Percentiles rank a stretch among this genome's conserved stretches.
These are phyloP conservation scores for Bombus soroeensis DNA, from an alignment of 1,140 invertebrate genomes.

Conservation along the genomic window DNA sequence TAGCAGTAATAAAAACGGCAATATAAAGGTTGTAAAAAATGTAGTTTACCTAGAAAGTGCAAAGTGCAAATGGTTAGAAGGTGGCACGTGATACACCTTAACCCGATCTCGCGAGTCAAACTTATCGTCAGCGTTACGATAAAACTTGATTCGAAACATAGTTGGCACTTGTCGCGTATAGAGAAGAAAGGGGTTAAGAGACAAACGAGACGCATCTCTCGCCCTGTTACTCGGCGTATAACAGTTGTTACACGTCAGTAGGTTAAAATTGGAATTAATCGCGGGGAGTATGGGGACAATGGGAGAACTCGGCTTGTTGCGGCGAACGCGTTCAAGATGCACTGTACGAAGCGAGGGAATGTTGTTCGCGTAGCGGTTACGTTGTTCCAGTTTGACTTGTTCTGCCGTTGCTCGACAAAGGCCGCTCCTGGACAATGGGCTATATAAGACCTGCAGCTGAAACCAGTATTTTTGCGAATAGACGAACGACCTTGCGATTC, in stretches of 20 bases:
- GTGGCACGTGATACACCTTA: no score
- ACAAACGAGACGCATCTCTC: neutral
- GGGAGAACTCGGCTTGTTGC: neutral
- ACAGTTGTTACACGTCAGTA: neutral
- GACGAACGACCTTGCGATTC: slow-evolving; percentile 17
- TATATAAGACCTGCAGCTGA: neutral
- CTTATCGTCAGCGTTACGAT: no score
- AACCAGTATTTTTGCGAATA: slow-evolving; percentile 15
- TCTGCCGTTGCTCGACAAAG: neutral
- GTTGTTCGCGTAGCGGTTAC: slow-evolving; percentile 1
- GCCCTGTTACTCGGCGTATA: neutral
- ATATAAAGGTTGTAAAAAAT: no score
- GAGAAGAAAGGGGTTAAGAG: neutral
- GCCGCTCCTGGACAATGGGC: neutral
- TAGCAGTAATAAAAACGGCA: no score
- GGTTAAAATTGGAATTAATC: slow-evolving; percentile 7
- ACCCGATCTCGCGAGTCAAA: no score
- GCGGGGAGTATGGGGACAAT: neutral
- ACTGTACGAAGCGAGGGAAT: neutral
- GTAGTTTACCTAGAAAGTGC: no score
- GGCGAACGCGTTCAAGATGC: neutral
- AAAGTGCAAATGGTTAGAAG: no score
- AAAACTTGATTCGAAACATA: no score
- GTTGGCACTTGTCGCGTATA: neutral
- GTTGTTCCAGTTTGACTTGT: neutral